phyloP scores from a whole-genome alignment of 2,113 vertebrate genomes.

The Triplophysa dalaica region DNA sequence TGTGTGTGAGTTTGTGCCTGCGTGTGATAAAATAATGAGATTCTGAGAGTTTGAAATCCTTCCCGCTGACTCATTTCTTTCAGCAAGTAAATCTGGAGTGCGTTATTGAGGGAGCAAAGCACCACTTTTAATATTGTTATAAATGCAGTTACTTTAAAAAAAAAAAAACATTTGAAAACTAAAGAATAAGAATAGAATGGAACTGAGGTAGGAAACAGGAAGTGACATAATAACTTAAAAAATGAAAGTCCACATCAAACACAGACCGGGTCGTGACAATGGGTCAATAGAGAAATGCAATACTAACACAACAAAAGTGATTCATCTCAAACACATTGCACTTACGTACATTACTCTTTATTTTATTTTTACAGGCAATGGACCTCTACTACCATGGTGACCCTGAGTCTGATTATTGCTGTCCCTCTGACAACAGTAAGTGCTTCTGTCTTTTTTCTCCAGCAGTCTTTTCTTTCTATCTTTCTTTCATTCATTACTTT shows the following conservation, averaged over 20 bases:
- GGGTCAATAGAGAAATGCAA: not conserved
- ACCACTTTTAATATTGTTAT: slow-evolving; percentile 60
- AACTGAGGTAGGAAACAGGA: too few species aligned
- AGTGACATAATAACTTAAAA: too few species aligned
- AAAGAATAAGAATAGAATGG: too few species aligned
- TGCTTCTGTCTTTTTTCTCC: slow-evolving; percentile 9
- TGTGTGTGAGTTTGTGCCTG: not conserved
- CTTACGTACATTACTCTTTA: slow-evolving; percentile 29
- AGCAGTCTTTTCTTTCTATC: too few species aligned
- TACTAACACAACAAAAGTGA: not conserved
- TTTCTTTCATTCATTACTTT: slow-evolving; percentile 32
- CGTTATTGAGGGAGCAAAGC: slow-evolving; percentile 68
- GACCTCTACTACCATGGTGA: slow-evolving; percentile 77
- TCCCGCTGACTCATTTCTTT: not conserved
- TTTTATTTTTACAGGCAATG: slow-evolving; percentile 71
- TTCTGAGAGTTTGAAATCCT: not conserved
- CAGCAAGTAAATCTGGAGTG: slow-evolving; percentile 49
- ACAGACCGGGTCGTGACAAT: not conserved
- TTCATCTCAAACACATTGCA: not conserved
- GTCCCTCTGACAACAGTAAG: slow-evolving; percentile 73
- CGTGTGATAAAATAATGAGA: not conserved
- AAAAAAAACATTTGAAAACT: too few species aligned
- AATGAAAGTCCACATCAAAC: too few species aligned
- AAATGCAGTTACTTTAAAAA: not conserved
- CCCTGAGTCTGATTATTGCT: slow-evolving; percentile 75